These are phyloP conservation scores for Apostichopus leukothele DNA, from an alignment of 53 echinoderm and acorn worm species.

Conservation along the genomic window DNA sequence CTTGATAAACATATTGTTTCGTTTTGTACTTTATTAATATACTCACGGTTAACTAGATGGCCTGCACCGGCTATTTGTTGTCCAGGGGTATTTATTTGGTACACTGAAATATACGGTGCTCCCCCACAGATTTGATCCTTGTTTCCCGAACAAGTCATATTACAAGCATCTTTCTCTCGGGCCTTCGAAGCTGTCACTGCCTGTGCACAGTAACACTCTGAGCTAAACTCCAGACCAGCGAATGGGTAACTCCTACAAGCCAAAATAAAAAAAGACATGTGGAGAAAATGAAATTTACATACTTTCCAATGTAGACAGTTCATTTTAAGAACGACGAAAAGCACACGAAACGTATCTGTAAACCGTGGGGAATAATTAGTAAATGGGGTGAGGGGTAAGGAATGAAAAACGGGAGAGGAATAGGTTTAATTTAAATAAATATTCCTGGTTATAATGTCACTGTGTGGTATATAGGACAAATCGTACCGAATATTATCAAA, in stretches of 20 bases:
- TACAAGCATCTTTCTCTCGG: conserved; percentile 56
- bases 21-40: no score
- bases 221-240: conserved; percentile 81
- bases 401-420: no score
- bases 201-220: conserved; percentile 88
- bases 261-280: not conserved
- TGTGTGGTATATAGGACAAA: conserved; percentile 31
- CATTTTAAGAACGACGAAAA: no score
- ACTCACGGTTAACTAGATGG: no score
- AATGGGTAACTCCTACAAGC: conserved; percentile 61
- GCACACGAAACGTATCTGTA: no score
- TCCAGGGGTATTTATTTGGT: conserved; percentile 45
- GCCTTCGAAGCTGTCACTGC: conserved; percentile 58
- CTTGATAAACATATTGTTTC: no score
- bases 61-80: no score
- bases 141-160: conserved; percentile 75
- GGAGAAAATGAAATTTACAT: no score
- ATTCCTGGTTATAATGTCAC: conserved; percentile 10
- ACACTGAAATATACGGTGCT: conserved; percentile 72
- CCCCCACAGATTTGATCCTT: conserved; percentile 77
- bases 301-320: no score
- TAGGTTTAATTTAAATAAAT: not conserved
- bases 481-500: not conserved
- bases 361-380: no score
- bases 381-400: no score